phyloP scores from a whole-genome alignment of 2,888 invertebrate genomes.

The Hecatera dysodea region DNA sequence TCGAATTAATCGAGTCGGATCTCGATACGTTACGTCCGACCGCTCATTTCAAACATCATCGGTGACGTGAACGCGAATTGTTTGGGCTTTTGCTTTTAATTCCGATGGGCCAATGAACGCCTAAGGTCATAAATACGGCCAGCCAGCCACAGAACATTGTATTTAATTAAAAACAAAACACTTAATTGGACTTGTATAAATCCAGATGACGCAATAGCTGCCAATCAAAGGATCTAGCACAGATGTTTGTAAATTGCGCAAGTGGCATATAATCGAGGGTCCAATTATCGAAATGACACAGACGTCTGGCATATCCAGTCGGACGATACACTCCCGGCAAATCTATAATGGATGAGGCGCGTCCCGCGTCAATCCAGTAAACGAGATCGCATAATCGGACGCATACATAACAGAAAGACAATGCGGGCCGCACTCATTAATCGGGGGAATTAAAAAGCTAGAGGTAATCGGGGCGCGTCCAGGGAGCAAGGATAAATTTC shows the following conservation, averaged over 20 bases:
- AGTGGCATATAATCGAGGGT: slow-evolving; percentile 78
- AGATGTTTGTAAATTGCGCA: slow-evolving; percentile 85
- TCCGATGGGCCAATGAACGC: slow-evolving; percentile 56
- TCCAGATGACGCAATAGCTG: slow-evolving; percentile 83
- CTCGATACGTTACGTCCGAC: slow-evolving; percentile 65
- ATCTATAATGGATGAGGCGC: slow-evolving; percentile 90
- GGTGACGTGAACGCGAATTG: slow-evolving; percentile 50
- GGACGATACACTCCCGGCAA: slow-evolving; percentile 83
- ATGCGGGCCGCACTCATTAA: slow-evolving; percentile 79
- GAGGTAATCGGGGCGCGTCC: slow-evolving; percentile 74
- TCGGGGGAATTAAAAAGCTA: slow-evolving; percentile 73
- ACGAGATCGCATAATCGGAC: slow-evolving; percentile 87
- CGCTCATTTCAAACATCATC: slow-evolving; percentile 54
- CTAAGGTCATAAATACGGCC: slow-evolving; percentile 52
- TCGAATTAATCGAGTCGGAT: slow-evolving; percentile 78
- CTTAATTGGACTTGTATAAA: slow-evolving; percentile 84
- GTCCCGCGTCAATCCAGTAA: slow-evolving; percentile 87
- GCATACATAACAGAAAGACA: slow-evolving; percentile 83
- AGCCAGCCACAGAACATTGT: slow-evolving; percentile 55
- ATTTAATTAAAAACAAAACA: slow-evolving; percentile 78
- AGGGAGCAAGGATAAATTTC: slow-evolving; percentile 82
- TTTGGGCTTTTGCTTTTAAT: slow-evolving; percentile 48
- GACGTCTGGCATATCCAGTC: slow-evolving; percentile 73
- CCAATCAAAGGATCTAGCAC: slow-evolving; percentile 85
- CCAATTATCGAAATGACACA: slow-evolving; percentile 90